phyloP scores from a whole-genome alignment of 2,888 invertebrate species.

The Yponomeuta malinellus region DNA sequence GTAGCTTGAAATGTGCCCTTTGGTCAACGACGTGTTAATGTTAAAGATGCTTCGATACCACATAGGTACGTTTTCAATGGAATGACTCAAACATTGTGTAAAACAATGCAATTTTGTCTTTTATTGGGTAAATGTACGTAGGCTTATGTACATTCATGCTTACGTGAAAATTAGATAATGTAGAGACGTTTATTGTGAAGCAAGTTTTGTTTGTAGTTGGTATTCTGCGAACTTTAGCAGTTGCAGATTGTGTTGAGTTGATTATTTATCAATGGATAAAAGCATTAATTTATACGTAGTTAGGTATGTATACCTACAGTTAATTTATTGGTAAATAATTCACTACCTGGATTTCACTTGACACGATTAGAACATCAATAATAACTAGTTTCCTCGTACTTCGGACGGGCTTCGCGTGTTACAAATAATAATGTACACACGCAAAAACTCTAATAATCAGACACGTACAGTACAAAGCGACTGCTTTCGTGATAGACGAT shows the following conservation, averaged over 20 bases:
- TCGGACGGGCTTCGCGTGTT: conserved; percentile 20
- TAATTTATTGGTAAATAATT: neutral
- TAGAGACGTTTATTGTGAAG: too few relatives aligned
- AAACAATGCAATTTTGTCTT: too few relatives aligned
- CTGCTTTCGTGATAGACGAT: conserved; percentile 58
- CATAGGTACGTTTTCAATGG: neutral
- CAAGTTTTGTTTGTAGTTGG: too few relatives aligned
- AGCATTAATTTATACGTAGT: neutral
- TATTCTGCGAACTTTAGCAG: too few relatives aligned
- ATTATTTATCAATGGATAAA: too few relatives aligned
- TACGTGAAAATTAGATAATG: too few relatives aligned
- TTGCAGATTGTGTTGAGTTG: too few relatives aligned
- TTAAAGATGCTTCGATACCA: too few relatives aligned
- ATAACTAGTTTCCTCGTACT: conserved; percentile 16
- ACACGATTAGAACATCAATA: conserved; percentile 13
- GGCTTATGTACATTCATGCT: too few relatives aligned
- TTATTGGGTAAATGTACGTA: too few relatives aligned
- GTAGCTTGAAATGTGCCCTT: neutral
- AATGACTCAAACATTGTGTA: neutral
- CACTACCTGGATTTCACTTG: conserved; percentile 12
- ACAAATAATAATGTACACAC: conserved; percentile 51
- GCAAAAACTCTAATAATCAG: conserved; percentile 48
- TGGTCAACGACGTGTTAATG: too few relatives aligned
- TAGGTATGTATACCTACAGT: neutral
- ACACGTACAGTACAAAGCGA: conserved; percentile 47